Evolutionary conservation across 2,888 invertebrate genomes (phyloP), one percentile per base, ranked within the genome.

Genomic region (Norana najaformis): DNA sequence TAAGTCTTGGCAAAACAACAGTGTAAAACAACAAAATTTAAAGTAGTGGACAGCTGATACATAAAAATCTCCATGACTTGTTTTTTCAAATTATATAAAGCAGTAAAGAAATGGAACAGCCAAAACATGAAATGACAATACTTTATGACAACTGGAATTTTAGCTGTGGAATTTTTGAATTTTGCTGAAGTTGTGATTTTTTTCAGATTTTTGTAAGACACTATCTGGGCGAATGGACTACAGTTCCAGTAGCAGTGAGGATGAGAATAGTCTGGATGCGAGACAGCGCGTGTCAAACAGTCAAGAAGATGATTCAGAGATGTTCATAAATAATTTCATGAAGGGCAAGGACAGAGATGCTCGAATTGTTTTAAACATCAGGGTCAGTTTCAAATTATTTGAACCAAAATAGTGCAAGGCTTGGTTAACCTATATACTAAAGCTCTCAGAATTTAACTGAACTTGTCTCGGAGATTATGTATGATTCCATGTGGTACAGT

Each of bases 271-370:
- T 92, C 96, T 96, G 92, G 89, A 69, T 38, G 35, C 18, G n/a
- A 47, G 35, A 20, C 34, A n/a, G n/a, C 41, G 69, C 18, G n/a
- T 20, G 16, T 23, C 20, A 4, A 96, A 96, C 91, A 90, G 92
- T 38, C 95, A 35, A 34, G 89, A 90, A 1, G 93, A 95, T 38
- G 97, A 97, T 5, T 93, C 92, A 13, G 93, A 93, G 34, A 96
- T 97, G 92, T 97, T 97, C 39, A 97, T 98, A 94, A 97, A 98
- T 94, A 98, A 98, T 96, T 98, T 98, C 0, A 98, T 98, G 95
- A 96, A 97, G 92, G 96, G 98, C 2, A 97, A 97, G 94, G 98
- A 98, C 93, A 96, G 92, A 13, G 92, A 92, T 90, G 90, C 97
- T 92, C 90, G 96, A 96, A 91, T 98, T 92, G 97, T 97, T 88